Conservation (phyloP, 2,888 invertebrate genomes). For the Lycaena phlaeas region DNA sequence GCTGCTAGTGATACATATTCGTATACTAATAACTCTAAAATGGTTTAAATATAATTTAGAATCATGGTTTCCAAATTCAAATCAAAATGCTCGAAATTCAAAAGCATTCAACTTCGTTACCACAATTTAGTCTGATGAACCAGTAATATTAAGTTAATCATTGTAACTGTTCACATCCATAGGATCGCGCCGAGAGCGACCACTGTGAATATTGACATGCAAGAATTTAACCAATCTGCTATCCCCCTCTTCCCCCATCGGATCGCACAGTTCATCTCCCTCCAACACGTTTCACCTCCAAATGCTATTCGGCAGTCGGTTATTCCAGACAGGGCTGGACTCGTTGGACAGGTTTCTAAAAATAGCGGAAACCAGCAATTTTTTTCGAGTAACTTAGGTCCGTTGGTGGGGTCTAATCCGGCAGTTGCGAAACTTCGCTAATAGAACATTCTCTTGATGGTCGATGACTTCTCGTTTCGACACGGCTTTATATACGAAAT, state of each 20-base stretch:
- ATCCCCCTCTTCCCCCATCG: constrained; percentile 53
- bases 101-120: too few relatives aligned
- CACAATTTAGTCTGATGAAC: too few relatives aligned
- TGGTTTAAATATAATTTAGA: too few relatives aligned
- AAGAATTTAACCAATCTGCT: constrained; percentile 56
- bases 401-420: constrained; percentile 19
- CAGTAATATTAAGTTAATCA: constrained; percentile 17
- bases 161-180: constrained; percentile 30
- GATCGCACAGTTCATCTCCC: constrained; percentile 45
- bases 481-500: too few relatives aligned
- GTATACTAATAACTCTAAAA: too few relatives aligned
- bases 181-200: constrained; percentile 21
- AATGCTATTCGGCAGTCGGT: constrained; percentile 47
- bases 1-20: too few relatives aligned
- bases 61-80: too few relatives aligned
- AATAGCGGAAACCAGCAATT: constrained; percentile 53
- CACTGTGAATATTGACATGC: constrained; percentile 39
- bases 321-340: constrained; percentile 54
- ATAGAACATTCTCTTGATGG: background rate
- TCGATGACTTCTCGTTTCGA: background rate
- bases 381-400: constrained; percentile 35
- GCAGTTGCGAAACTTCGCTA: background rate
- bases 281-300: constrained; percentile 65
- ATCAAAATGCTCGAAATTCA: too few relatives aligned
- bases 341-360: constrained; percentile 66